These are phyloP conservation scores for Procambarus clarkii DNA, from an alignment of 1,140 invertebrate species.

Conservation along the genomic window DNA sequence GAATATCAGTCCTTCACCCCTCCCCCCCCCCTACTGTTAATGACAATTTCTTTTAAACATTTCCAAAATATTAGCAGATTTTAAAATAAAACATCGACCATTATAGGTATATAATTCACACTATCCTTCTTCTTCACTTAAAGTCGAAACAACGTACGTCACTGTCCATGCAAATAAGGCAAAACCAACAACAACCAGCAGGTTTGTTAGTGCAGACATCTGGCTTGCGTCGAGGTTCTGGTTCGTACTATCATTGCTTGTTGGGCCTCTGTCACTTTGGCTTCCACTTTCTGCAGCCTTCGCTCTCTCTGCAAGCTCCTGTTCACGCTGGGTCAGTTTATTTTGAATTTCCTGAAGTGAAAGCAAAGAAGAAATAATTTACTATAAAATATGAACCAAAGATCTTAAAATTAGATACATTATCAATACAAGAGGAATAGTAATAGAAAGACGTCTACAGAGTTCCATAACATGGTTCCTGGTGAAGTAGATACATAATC, in stretches of 20 bases:
- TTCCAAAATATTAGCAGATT: background rate
- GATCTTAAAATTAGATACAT: too few relatives aligned
- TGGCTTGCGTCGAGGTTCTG: conserved; percentile 80
- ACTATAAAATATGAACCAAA: background rate
- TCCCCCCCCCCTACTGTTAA: background rate
- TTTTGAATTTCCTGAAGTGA: conserved; percentile 48
- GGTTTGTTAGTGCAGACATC: conserved; percentile 85
- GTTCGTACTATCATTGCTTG: conserved; percentile 75
- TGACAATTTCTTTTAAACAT: background rate
- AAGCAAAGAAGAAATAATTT: background rate
- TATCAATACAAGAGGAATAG: too few relatives aligned
- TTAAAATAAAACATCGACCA: background rate
- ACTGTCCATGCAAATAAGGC: conserved; percentile 91
- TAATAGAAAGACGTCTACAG: too few relatives aligned
- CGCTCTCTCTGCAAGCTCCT: conserved; percentile 53
- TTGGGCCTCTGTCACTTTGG: conserved; percentile 14
- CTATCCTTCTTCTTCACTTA: conserved; percentile 72
- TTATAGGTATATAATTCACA: background rate
- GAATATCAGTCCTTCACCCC: background rate
- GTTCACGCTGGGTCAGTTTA: conserved; percentile 48
- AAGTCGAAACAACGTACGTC: conserved; percentile 85
- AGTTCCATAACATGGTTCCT: too few relatives aligned
- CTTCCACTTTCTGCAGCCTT: conserved; percentile 40
- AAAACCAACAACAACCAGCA: conserved; percentile 87
- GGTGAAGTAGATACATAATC: too few relatives aligned